Evolutionary conservation across 2,113 vertebrate genomes (phyloP).

Genomic region (Gallinago jamesoni): DNA sequence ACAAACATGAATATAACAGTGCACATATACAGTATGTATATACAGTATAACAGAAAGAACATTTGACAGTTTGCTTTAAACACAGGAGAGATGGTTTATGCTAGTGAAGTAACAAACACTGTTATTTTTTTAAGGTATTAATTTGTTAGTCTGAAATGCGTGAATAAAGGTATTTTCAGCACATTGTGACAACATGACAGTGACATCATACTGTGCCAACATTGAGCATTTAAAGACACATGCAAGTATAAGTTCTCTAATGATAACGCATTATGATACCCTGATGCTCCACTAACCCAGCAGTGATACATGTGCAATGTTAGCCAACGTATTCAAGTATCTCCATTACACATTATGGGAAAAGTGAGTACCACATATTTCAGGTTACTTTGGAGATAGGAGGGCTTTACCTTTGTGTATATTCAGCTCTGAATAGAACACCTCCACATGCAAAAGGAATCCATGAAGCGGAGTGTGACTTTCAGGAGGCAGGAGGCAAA

Average conservation of each 20-base stretch:
- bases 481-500: neutral
- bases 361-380: neutral
- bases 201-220: neutral
- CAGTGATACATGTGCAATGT: neutral
- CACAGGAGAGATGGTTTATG: neutral
- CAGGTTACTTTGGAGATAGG: neutral
- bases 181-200: neutral
- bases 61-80: neutral
- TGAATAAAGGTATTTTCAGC: neutral
- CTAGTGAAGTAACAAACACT: neutral
- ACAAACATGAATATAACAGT: neutral
- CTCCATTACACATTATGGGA: neutral
- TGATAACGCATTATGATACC: neutral
- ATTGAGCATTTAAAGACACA: neutral
- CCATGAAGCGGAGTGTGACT: neutral
- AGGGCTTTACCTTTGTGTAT: neutral
- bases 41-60: neutral
- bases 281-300: neutral
- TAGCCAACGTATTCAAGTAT: neutral
- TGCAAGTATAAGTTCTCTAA: accelerated
- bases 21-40: neutral
- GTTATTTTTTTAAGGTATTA: neutral
- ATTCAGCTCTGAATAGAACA: neutral
- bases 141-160: neutral
- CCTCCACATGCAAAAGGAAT: neutral